Conservation (phyloP, 1,140 invertebrate genomes). For the Rhysida immarginata region DNA sequence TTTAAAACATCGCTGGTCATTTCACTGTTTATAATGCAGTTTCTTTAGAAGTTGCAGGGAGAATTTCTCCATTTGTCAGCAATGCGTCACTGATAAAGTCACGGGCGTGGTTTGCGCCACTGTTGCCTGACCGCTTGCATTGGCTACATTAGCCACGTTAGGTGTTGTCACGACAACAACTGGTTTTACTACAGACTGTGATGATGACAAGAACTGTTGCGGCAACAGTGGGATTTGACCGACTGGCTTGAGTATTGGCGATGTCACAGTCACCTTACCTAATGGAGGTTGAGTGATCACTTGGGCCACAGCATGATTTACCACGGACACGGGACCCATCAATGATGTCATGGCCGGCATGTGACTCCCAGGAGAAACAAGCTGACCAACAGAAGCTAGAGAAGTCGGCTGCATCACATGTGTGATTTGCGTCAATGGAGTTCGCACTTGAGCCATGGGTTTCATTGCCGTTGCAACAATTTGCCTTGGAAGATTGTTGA, state of each 20-base stretch:
- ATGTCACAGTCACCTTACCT: background rate
- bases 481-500: constrained; percentile 2
- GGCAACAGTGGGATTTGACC: background rate
- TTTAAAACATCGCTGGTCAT: too few relatives aligned
- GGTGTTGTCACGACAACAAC: constrained; percentile 1
- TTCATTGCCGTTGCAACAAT: constrained; percentile 1
- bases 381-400: constrained; percentile 3
- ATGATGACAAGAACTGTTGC: background rate
- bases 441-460: background rate
- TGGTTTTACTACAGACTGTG: constrained; percentile 4
- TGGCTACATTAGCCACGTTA: background rate
- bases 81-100: too few relatives aligned
- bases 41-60: too few relatives aligned
- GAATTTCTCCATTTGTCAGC: too few relatives aligned
- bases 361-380: background rate
- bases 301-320: constrained; percentile 8
- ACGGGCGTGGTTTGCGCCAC: too few relatives aligned
- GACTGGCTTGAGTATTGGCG: constrained; percentile 4
- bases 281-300: background rate
- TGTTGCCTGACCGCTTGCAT: background rate
- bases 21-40: too few relatives aligned
- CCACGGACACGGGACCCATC: background rate
- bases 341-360: background rate
- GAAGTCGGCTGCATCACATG: constrained; percentile 3
- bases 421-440: constrained; percentile 1